Base-by-base conservation (phyloP, 2,113 vertebrate genomes). In the Dunckerocampus dactyliophorus region DNA sequence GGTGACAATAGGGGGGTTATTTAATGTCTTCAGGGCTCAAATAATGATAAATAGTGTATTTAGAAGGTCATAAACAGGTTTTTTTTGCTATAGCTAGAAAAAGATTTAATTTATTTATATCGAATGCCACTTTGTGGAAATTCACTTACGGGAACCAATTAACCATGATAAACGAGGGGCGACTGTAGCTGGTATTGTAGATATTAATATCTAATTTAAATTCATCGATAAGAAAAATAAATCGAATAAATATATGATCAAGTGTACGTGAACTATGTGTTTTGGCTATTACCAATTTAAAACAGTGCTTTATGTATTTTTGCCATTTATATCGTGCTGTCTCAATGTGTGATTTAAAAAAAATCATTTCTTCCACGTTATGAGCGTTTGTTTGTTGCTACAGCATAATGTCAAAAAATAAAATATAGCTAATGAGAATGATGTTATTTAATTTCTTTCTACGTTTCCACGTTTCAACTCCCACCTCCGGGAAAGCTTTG, bases 281-380 rank as follows among this genome's bases (percentile, higher is more conserved):
- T 64, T 63, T 59, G n/a, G 56, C 28, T 61, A 37, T 65, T 5
- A n/a, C 20, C 9, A 21, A 60, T 28, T 74, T 49, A 46, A 53
- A 42, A 43, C 3, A 14, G 13, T 51, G 67, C 43, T 51, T 58
- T 11, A 49, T 67, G 73, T 15, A 24, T 53, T 74, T 53, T 71
- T 81, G 67, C 52, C 49, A 45, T 69, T 55, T 67, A 55, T 16
- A 72, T 83, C 67, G 68, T 69, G 49, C 58, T 64, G 34, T 75
- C 65, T 54, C 67, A 73, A 74, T 66, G 65, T 43, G 59, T 47
- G 37, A 7, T 0, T 16, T 39, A n/a, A 14, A 39, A 22, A 0
- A 47, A 56, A 56, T 6, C 17, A 3, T 15, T 8, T 59, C 5
- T 56, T 47, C 37, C 16, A 43, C 75, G 55, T 61, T 21, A 50